Percentiles rank a stretch among this genome's conserved stretches.
Conservation (phyloP, 2,888 invertebrate genomes). For the Lasioglossum calceatum region DNA sequence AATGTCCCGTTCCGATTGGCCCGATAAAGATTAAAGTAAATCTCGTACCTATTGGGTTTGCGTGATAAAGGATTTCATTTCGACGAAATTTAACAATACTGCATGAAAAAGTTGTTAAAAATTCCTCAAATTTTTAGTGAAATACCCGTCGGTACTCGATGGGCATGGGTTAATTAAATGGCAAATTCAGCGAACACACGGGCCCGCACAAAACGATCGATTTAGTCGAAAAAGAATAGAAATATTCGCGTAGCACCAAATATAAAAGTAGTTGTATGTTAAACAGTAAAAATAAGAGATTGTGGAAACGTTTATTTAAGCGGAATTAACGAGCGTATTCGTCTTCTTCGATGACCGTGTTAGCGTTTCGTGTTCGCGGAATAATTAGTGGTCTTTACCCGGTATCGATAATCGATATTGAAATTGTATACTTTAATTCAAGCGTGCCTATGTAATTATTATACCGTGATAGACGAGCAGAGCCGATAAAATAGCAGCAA, state of each 20-base stretch:
- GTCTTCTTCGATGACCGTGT: background rate
- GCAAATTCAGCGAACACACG: background rate
- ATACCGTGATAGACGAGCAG: background rate
- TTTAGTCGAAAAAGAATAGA: background rate
- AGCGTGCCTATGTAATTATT: conserved; percentile 3
- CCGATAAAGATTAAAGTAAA: background rate
- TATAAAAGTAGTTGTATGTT: background rate
- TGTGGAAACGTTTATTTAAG: background rate
- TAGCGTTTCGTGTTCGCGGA: background rate
- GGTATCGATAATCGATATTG: background rate
- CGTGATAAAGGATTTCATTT: background rate
- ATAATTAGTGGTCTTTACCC: conserved; percentile 9
- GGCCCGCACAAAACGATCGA: background rate
- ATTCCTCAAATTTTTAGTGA: background rate
- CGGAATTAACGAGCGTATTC: background rate
- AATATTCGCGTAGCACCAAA: too few relatives aligned
- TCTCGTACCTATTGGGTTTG: background rate
- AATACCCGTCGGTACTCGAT: background rate
- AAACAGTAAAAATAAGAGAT: background rate
- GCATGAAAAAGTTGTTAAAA: background rate
- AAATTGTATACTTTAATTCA: conserved; percentile 6
- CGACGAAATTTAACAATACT: background rate
- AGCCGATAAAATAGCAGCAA: background rate
- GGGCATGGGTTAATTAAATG: background rate
- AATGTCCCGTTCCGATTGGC: background rate